Base-by-base conservation (phyloP, 2,888 invertebrate genomes). In the Acronicta alni region DNA sequence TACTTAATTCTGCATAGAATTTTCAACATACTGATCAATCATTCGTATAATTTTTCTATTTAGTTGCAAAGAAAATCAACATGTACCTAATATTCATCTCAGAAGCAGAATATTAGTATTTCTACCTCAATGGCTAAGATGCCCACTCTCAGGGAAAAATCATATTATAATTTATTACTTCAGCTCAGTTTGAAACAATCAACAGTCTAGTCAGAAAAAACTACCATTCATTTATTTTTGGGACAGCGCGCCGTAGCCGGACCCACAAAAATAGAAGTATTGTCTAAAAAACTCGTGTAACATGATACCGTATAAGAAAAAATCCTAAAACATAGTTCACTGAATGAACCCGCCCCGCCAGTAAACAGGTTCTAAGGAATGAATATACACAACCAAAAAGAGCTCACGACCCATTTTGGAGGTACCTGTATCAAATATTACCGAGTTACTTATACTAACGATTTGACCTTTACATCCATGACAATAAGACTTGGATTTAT, bases 341-440 rank as follows among this genome's bases (percentile, higher is more conserved):
- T 68, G 78, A 79, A 79, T 78, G 76, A 69, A 71, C 57, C 66
- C 60, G 26, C 46, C 41, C n/a, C n/a, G n/a, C n/a, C n/a, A 7
- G 18, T 38, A 46, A 75, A 80, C 80, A 65, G 66, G 80, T 79
- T 68, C 41, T 46, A 43, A 72, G 67, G 79, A 75, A 80, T 79
- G 58, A 65, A 72, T 69, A 65, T 64, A 46, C 56, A 64, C 49
- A n/a, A 55, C 58, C 57, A 54, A 75, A 72, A 77, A 76, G 64
- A 75, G 74, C 49, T 43, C 70, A 57, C 39, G 30, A 47, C 49
- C 32, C 45, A 57, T 65, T 64, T 69, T 67, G 38, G 26, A 23
- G 60, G 52, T 68, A 68, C 74, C 68, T 67, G 67, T 45, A 65
- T 59, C 57, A 65, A 69, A 67, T 67, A 46, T 17, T 32, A 55